Conservation (phyloP, 2,888 invertebrate genomes). For the Drosophila siamana region DNA sequence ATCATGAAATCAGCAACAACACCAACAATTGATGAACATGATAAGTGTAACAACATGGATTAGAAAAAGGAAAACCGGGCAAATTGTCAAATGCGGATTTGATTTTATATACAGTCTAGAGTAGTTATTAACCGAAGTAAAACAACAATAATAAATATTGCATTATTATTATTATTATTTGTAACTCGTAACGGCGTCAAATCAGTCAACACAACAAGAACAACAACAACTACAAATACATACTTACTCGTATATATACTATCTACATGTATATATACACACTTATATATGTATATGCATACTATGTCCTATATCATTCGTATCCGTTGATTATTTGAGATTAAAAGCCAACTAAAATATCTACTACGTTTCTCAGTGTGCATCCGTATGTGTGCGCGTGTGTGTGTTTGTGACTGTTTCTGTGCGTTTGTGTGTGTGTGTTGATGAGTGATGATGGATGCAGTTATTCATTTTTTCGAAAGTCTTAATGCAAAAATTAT, state of each 20-base stretch:
- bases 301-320: constrained; percentile 45
- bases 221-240: constrained; percentile 55
- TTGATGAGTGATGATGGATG: constrained; percentile 56
- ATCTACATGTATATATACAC: constrained; percentile 29
- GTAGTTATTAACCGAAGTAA: constrained; percentile 80
- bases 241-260: constrained; percentile 49
- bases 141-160: constrained; percentile 74
- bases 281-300: constrained; percentile 50
- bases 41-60: constrained; percentile 35
- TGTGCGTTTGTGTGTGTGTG: constrained; percentile 23
- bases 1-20: constrained; percentile 12
- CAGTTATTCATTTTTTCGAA: constrained; percentile 61
- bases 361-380: constrained; percentile 17
- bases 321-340: constrained; percentile 51
- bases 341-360: constrained; percentile 41
- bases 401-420: not conserved
- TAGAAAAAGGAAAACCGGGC: constrained; percentile 48
- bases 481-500: constrained; percentile 48
- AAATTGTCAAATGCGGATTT: constrained; percentile 79
- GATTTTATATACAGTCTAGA: constrained; percentile 79
- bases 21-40: constrained; percentile 29
- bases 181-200: constrained; percentile 54
- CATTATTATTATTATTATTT: constrained; percentile 68
- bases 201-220: constrained; percentile 56
- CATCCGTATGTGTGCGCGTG: constrained; percentile 7